phyloP scores from a whole-genome alignment of 2,113 vertebrate genomes.

The Nyctibius bracteatus region DNA sequence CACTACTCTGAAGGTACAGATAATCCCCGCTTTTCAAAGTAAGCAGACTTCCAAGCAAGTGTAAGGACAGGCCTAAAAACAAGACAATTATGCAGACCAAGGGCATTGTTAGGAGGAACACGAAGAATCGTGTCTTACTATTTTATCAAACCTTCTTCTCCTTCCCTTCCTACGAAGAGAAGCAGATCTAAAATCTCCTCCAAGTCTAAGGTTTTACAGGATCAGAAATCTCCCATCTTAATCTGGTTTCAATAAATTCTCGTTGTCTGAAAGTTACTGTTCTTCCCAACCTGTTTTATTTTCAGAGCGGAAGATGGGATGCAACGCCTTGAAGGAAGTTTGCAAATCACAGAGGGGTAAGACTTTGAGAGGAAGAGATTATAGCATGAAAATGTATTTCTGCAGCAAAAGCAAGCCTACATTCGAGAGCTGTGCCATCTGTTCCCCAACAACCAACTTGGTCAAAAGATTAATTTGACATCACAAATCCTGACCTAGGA shows the following conservation, averaged over 20 bases:
- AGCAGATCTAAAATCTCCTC: neutral
- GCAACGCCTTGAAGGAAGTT: neutral
- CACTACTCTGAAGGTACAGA: neutral
- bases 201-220: rapidly evolving
- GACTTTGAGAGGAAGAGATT: neutral
- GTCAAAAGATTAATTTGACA: neutral
- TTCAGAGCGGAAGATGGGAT: neutral
- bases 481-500: neutral
- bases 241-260: neutral
- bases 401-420: neutral
- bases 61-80: neutral
- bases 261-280: neutral
- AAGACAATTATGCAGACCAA: neutral
- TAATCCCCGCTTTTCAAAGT: neutral
- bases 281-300: neutral
- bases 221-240: rapidly evolving
- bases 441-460: neutral
- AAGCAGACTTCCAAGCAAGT: neutral
- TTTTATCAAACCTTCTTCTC: neutral
- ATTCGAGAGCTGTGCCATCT: neutral
- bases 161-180: neutral
- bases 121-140: neutral
- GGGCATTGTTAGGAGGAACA: neutral
- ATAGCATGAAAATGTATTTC: neutral
- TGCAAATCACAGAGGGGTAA: neutral